These are phyloP conservation scores for Heliocidaris tuberculata DNA, from an alignment of 35 echinoderm and acorn worm species.

Conservation along the genomic window DNA sequence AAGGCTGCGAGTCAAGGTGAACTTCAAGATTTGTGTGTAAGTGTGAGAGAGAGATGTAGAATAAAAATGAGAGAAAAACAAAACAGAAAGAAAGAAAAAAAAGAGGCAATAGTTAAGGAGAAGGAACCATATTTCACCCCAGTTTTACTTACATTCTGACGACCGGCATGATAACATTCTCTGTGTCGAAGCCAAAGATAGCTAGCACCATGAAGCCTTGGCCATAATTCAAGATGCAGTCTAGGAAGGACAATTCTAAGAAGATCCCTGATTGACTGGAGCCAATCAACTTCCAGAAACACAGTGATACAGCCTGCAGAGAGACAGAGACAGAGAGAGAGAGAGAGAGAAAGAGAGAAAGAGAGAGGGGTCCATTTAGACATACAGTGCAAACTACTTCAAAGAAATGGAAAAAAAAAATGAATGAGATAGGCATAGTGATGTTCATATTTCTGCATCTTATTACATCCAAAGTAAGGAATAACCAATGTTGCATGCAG, in stretches of 20 bases:
- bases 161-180: conserved; percentile 78
- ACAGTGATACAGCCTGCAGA: conserved; percentile 70
- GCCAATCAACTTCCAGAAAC: conserved; percentile 67
- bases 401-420: neutral
- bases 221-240: conserved; percentile 66
- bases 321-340: neutral
- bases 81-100: neutral
- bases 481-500: too few species aligned
- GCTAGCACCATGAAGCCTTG: conserved; percentile 78
- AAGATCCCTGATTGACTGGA: conserved; percentile 53
- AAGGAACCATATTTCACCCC: neutral
- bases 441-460: too few species aligned
- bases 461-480: too few species aligned
- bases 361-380: neutral
- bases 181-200: conserved; percentile 75
- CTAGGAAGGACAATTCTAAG: conserved; percentile 72
- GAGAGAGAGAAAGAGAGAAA: neutral
- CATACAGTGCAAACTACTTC: too few species aligned
- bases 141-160: conserved; percentile 69
- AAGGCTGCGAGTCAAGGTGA: too few species aligned
- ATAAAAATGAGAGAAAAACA: neutral
- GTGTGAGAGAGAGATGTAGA: neutral
- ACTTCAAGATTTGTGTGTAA: too few species aligned
- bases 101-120: neutral
- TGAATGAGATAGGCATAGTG: neutral